Conservation (phyloP, 2,888 invertebrate species). For the Mystacides longicornis region DNA sequence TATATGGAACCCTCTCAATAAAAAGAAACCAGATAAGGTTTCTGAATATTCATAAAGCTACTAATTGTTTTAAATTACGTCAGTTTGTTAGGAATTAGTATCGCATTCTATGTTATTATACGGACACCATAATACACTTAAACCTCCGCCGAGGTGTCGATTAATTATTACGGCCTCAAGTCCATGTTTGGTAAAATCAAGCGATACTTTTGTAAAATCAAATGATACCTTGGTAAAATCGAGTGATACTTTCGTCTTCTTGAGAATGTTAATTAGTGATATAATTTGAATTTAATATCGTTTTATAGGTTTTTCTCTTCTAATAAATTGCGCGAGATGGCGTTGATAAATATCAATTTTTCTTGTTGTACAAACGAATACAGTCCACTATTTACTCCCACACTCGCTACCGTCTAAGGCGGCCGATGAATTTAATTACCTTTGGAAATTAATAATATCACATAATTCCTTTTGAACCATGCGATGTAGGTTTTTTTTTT, state of each 20-base stretch:
- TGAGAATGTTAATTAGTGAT: constrained; percentile 5
- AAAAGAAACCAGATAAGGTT: not conserved
- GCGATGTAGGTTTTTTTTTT: not conserved
- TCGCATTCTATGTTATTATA: too few species aligned
- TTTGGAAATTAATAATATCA: constrained; percentile 1
- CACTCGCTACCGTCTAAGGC: not conserved
- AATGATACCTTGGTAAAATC: too few species aligned
- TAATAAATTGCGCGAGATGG: constrained; percentile 4
- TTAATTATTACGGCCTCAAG: constrained; percentile 6
- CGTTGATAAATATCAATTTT: constrained; percentile 1
- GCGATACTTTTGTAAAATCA: constrained; percentile 2
- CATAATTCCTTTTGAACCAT: not conserved
- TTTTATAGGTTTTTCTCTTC: not conserved
- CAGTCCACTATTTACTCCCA: not conserved
- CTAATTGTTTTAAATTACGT: not conserved
- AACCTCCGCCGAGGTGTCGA: not conserved
- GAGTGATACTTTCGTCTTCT: not conserved
- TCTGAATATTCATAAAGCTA: not conserved
- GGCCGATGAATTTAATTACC: not conserved
- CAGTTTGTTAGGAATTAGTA: not conserved
- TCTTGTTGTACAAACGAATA: not conserved
- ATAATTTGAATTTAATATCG: constrained; percentile 1
- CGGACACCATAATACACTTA: not conserved
- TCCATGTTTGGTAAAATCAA: constrained; percentile 2
- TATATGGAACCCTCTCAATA: too few species aligned